Evolutionary conservation across 2,113 vertebrate species (phyloP).

Genomic region (Ceyx cyanopectus): DNA sequence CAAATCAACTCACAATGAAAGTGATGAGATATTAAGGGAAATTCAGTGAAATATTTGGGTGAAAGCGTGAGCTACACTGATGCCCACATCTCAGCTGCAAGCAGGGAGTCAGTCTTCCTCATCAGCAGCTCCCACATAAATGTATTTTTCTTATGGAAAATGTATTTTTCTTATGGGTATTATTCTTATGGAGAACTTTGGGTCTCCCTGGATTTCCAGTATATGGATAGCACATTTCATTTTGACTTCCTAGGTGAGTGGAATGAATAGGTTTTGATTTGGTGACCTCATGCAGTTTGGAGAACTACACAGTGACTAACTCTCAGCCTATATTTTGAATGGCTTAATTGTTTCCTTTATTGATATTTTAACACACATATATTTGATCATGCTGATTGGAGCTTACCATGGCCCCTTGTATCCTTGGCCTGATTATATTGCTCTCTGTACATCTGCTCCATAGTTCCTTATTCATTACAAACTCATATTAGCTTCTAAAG

Average conservation of each 20-base stretch:
- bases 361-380: background rate
- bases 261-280: background rate
- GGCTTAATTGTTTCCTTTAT: background rate
- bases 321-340: background rate
- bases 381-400: background rate
- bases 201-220: background rate
- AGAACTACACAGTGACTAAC: background rate
- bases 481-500: background rate
- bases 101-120: background rate
- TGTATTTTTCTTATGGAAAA: background rate
- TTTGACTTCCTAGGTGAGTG: background rate
- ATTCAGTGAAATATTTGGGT: background rate
- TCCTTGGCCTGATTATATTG: background rate
- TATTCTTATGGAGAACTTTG: background rate
- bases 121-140: background rate
- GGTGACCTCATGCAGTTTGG: background rate
- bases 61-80: background rate
- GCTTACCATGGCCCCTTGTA: background rate
- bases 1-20: background rate
- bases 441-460: background rate
- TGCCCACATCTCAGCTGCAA: background rate
- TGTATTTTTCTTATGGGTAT: background rate
- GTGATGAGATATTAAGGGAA: background rate
- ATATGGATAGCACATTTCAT: fast-evolving
- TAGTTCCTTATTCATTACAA: background rate